Base-by-base conservation (phyloP, 2,797 vertebrate genomes). In the Fratercula arctica region DNA sequence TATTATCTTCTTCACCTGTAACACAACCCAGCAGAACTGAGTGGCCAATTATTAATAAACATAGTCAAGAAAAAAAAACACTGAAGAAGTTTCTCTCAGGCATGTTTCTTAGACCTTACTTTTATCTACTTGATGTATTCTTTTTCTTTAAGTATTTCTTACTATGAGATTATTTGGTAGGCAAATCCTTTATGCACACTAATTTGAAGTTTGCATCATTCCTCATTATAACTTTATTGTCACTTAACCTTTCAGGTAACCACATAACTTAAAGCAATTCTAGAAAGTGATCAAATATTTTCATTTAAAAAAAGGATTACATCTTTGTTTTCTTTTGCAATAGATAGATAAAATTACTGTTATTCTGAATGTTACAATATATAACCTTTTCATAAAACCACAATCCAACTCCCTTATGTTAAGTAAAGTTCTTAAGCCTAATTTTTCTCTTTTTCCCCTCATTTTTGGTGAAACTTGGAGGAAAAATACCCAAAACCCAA, bases 401-500 rank as follows among this genome's bases (percentile, higher is more conserved):
- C 4, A 48, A 11, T 83, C 20, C 11, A 77, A 75, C 29, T 92
- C n/a, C 16, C 11, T 53, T 41, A 28, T 11, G 6, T 29, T 67
- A 83, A 37, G 35, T 46, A 25, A 56, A 57, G 6, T 56, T 60
- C 25, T 72, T 61, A 84, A 51, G 19, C 13, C 5, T 60, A 45
- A 41, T 43, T 61, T 73, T 85, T 66, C 13, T 48, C 33, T 77
- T 56, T 53, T 45, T 5, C 16, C 11, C 5, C 8, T 25, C 4
- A 31, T 26, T 74, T 85, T 57, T 53, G 66, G 4, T 70, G 37
- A 70, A 66, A 3, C 16, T 70, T 48, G 5, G 28, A 37, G 37
- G 10, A 11, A 23, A 17, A 67, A 57, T 13, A 0, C 0, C 3
- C 26, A 11, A 45, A 59, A 20, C 24, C 8, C 11, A n/a, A 78